Base-by-base conservation (phyloP, 2,113 vertebrate genomes). In the Romanogobio albipinnatus region DNA sequence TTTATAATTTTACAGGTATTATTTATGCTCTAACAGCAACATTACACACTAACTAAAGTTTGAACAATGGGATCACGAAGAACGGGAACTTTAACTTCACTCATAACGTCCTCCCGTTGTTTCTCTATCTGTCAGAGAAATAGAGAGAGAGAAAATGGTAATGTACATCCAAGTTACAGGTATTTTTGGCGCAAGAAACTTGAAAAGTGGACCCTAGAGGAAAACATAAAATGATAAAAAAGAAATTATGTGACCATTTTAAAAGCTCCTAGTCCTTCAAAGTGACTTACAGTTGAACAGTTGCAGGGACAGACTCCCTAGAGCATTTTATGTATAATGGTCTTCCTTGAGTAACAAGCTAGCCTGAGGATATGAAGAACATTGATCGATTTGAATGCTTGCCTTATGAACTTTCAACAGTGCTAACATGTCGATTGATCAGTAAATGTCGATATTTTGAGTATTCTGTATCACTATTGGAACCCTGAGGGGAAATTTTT, bases 321-420 rank as follows among this genome's bases (percentile, higher is more conserved):
- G 58, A 62, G 36, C 62, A 45, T 24, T 79, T 26, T 26, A 45
- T 62, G 39, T 36, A 62, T 24, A 47, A 62, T 62, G 13, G 33
- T 59, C 26, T 51, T 19, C 29, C 9, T 76, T 77, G 33, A 59
- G 36, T 24, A 36, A 22, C 53, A 47, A 79, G 39, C 58, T 47
- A 45, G 39, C 77, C 58, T 47, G 77, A 79, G 58, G 58, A 10
- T 45, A 62, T 45, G 24, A 79, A 47, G n/a, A 79, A 9, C 58
- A 78, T 79, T 22, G 14, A 79, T 79, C 45, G 76, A 39, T 62
- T 62, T 79, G 53, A 77, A 39, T 59, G 10, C 36, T 59, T 22
- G 39, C 15, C n/a, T 45, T 24, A 17, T 77, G 53, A 59, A 59
- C 53, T n/a, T 77, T 59, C 10, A 22, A 19, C 19, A n/a, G 29